Evolutionary conservation across 2,113 vertebrate species (phyloP).

Genomic region (Epinephelus cyanopodus): DNA sequence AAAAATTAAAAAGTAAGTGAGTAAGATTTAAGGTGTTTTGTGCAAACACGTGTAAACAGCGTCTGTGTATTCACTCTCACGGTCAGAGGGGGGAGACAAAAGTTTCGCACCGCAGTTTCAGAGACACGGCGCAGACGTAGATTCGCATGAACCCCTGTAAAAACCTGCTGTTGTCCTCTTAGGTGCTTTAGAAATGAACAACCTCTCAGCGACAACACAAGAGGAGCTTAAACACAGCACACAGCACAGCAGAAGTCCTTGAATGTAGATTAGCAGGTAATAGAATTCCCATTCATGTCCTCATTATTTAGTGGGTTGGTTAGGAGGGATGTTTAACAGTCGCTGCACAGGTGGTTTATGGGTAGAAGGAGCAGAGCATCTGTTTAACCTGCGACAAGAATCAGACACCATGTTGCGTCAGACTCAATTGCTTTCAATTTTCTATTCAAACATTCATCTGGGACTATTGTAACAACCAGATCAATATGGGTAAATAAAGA

Average conservation of each 20-base stretch:
- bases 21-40: no score
- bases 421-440: conserved; percentile 79
- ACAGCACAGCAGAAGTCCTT: conserved; percentile 48
- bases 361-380: conserved; percentile 54
- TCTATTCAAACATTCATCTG: conserved; percentile 72
- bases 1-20: no score
- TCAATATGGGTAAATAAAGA: conserved; percentile 82
- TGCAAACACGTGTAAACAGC: no score
- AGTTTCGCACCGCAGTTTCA: neutral
- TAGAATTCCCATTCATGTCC: conserved; percentile 65
- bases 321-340: conserved; percentile 63
- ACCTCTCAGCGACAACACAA: conserved; percentile 8
- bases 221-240: conserved; percentile 11
- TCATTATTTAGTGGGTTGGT: conserved; percentile 64
- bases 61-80: no score
- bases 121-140: neutral
- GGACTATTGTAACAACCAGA: conserved; percentile 74
- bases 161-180: neutral
- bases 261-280: conserved; percentile 68
- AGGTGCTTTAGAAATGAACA: conserved; percentile 4
- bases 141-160: conserved; percentile 11
- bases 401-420: conserved; percentile 65
- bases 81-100: no score
- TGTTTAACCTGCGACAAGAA: conserved; percentile 71
- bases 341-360: conserved; percentile 71